Percentiles rank a stretch among this genome's conserved stretches.
These are phyloP conservation scores for Drosophila seclusa DNA, from an alignment of 2,888 invertebrate genomes.

Conservation along the genomic window DNA sequence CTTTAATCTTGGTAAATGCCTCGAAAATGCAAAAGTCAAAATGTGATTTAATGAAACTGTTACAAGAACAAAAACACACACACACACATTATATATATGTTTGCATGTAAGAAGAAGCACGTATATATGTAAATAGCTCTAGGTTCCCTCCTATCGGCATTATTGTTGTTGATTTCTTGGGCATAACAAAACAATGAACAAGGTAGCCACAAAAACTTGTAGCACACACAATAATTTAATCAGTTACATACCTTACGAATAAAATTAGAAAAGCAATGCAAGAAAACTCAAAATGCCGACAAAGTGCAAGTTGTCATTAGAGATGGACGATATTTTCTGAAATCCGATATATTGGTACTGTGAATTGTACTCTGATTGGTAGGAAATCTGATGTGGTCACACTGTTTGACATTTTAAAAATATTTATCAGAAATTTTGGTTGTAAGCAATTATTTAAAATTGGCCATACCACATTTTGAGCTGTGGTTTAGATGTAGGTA, in stretches of 20 bases:
- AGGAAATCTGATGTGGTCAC: constrained; percentile 18
- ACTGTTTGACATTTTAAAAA: constrained; percentile 31
- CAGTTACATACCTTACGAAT: constrained; percentile 53
- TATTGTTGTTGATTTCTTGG: neutral
- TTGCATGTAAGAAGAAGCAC: neutral
- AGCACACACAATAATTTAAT: neutral
- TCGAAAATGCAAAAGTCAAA: constrained; percentile 12
- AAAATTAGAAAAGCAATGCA: constrained; percentile 24
- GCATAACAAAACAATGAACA: constrained; percentile 4
- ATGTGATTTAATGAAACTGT: constrained; percentile 10
- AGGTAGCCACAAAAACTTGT: neutral
- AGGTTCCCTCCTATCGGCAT: neutral
- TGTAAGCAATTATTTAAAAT: constrained; percentile 2
- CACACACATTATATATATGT: constrained; percentile 1
- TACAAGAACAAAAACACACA: constrained; percentile 19
- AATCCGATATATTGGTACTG: constrained; percentile 17
- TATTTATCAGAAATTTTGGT: constrained; percentile 16
- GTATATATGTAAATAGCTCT: neutral
- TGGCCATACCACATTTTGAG: neutral
- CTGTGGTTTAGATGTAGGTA: constrained; percentile 1
- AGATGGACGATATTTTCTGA: constrained; percentile 29
- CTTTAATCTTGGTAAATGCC: constrained; percentile 45
- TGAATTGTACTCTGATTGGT: neutral
- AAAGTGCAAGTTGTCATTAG: constrained; percentile 68
- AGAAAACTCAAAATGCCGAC: constrained; percentile 45